These are phyloP conservation scores for Pentalonia nigronervosa DNA, from an alignment of 1,140 invertebrate genomes.

Conservation along the genomic window DNA sequence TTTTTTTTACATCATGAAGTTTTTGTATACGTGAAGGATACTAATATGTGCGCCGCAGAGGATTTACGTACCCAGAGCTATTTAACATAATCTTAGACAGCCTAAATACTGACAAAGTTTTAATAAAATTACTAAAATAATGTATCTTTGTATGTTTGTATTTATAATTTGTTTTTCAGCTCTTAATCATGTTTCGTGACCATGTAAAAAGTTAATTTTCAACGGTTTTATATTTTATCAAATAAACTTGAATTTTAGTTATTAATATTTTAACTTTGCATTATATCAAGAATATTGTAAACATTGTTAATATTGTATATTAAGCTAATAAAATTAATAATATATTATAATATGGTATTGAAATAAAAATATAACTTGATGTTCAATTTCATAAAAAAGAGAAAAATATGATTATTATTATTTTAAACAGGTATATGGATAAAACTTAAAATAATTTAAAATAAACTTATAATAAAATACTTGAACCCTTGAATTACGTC, in stretches of 20 bases:
- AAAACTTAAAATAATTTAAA: neutral
- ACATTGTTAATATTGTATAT: neutral
- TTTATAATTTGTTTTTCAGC: neutral
- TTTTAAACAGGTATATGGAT: neutral
- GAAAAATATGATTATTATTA: neutral
- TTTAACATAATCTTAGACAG: neutral
- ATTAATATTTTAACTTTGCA: too few species aligned
- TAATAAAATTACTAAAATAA: neutral
- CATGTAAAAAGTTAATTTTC: neutral
- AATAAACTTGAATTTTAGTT: neutral
- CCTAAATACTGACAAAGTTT: neutral
- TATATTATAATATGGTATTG: neutral
- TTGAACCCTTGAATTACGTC: constrained; percentile 4
- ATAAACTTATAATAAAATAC: constrained; percentile 3
- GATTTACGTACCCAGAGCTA: neutral
- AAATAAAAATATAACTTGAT: neutral
- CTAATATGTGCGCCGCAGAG: neutral
- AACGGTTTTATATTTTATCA: neutral
- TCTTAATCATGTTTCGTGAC: neutral
- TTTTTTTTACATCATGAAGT: neutral
- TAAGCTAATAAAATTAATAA: neutral
- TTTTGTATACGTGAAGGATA: neutral
- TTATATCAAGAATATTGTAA: neutral
- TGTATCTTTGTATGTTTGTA: neutral
- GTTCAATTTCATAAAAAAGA: neutral